Evolutionary conservation across 2,888 invertebrate species (phyloP).

Genomic region (Amiota communis): DNA sequence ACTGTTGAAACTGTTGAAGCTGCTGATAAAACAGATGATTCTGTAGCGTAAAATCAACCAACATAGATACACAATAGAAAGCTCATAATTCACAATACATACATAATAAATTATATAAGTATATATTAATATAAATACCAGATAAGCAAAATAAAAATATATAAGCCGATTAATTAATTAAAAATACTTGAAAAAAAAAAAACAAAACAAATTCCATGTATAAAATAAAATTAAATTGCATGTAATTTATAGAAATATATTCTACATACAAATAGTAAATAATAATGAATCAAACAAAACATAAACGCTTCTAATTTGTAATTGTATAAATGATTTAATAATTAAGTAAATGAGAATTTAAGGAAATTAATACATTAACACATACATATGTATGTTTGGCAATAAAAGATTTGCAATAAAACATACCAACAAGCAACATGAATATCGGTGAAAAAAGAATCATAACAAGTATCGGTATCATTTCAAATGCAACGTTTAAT

Average conservation of each 20-base stretch:
- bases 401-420: no score
- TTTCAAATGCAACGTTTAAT: no score
- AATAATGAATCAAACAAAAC: no score
- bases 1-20: neutral
- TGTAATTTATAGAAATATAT: neutral
- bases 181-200: neutral
- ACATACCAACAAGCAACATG: no score
- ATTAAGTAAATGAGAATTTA: no score
- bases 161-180: neutral
- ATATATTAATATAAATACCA: neutral
- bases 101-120: neutral
- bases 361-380: no score
- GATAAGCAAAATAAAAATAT: neutral
- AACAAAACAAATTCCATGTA: conserved; percentile 6
- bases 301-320: no score
- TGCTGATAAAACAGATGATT: conserved; percentile 26
- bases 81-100: conserved; percentile 16
- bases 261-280: no score
- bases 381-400: no score
- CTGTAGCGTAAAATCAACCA: conserved; percentile 8
- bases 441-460: no score
- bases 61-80: conserved; percentile 2
- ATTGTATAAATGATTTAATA: no score
- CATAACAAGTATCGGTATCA: no score
- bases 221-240: conserved; percentile 1